Conservation (phyloP, 2,797 vertebrate species). For the Microtus agrestis region DNA sequence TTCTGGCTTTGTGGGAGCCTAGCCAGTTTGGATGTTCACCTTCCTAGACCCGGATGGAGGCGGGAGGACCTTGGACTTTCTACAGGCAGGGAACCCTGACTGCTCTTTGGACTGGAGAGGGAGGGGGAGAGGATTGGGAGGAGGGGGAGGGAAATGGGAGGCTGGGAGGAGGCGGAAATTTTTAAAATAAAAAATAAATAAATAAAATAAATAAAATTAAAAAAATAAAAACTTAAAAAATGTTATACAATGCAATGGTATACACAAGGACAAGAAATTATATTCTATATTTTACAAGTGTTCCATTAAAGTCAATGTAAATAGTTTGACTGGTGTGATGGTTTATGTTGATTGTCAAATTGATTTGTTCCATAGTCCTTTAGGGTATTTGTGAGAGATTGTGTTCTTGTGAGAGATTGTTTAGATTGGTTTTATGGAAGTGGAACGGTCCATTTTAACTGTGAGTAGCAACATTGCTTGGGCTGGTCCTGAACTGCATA, state of each 20-base stretch:
- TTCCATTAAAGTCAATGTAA: conserved; percentile 8
- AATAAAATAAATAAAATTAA: no score
- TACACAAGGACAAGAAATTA: neutral
- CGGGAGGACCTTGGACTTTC: no score
- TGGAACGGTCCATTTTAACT: neutral
- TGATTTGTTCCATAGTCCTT: neutral
- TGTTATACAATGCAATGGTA: neutral
- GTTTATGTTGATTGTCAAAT: neutral
- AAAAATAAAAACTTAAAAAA: no score
- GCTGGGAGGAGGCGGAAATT: no score
- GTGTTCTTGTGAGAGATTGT: neutral
- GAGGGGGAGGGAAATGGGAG: no score
- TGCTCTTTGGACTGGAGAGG: no score
- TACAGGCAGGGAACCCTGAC: no score
- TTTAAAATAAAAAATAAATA: no score
- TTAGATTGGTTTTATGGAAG: neutral
- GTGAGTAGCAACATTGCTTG: neutral
- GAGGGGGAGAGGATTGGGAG: no score
- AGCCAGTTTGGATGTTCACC: no score
- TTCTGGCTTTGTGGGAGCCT: no score
- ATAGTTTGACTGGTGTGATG: neutral
- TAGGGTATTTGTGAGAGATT: neutral
- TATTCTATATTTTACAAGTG: neutral
- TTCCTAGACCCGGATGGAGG: no score
- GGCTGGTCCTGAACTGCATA: neutral